Evolutionary conservation across 2,113 vertebrate species (phyloP), one percentile per base, ranked within the genome.

Genomic region (Chaetodon trifascialis): DNA sequence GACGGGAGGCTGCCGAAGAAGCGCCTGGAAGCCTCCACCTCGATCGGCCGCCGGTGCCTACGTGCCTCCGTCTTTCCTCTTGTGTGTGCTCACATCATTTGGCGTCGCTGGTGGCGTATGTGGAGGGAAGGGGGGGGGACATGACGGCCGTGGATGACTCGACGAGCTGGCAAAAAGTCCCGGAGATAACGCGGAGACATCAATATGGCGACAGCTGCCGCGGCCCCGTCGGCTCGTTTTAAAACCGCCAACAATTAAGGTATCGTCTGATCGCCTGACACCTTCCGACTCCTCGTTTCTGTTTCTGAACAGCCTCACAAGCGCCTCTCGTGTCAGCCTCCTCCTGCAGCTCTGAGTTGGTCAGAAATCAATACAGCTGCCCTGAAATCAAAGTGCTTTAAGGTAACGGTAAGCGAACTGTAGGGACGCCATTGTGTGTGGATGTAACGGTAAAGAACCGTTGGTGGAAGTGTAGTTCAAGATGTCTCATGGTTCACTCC

Each of bases 181-280:
- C 66, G 81, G 84, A 83, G 85, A 85, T 83, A 30, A 52, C 49
- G 52, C 81, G 59, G 85, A 92, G 82, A 76, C 89, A 60, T 83
- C 93, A 94, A 95, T 92, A 96, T 96, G 94, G 95, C 95, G 95
- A 92, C 92, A 88, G 86, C 88, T 67, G 86, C 89, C 46, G 63
- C 86, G 71, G 71, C 73, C 71, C 72, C 86, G 51, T 74, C 79
- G 72, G 73, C 77, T 86, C 54, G 21, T 51, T 80, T 64, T 69
- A 75, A 89, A 74, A 56, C 76, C 52, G 54, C 69, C 67, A 58
- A 74, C 85, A 34, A 42, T 88, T 63, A 78, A 94, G 93, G 93
- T 94, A 90, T 12, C 64, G 66, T 56, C 44, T 54, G 30, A 90
- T 12, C 64, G 66, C 56, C 44, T 54, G 30, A 30, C 30, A 30